Percentiles rank a stretch among this genome's conserved stretches.
These are phyloP conservation scores for Decapterus maruadsi DNA, from an alignment of 2,797 vertebrate species.

Conservation along the genomic window DNA sequence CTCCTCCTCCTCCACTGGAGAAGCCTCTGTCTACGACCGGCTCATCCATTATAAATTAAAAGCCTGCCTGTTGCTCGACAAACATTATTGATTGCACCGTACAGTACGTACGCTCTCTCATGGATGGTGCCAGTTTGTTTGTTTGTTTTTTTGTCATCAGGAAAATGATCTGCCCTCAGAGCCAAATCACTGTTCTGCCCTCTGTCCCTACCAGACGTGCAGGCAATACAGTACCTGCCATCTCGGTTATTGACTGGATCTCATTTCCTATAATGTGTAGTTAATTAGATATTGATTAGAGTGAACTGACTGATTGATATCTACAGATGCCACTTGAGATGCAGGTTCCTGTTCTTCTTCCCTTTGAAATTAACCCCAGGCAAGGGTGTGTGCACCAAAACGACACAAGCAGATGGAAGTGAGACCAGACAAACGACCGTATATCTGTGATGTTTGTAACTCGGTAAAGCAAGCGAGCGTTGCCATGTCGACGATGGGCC, in stretches of 20 bases:
- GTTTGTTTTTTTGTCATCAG: slow-evolving; percentile 7
- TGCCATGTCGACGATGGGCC: slow-evolving; percentile 15
- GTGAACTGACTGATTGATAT: slow-evolving; percentile 22
- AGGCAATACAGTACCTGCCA: no score
- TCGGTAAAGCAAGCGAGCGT: slow-evolving; percentile 13
- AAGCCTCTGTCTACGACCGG: neutral
- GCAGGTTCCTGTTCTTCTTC: slow-evolving; percentile 33
- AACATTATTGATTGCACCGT: slow-evolving; percentile 17
- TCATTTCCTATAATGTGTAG: neutral
- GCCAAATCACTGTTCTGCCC: neutral
- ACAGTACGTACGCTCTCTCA: neutral
- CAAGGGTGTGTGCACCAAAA: slow-evolving; percentile 36
- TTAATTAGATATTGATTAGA: slow-evolving; percentile 43
- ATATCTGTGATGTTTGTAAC: slow-evolving; percentile 45
- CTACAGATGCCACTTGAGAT: slow-evolving; percentile 26
- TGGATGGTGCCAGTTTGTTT: neutral
- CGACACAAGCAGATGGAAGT: slow-evolving; percentile 2
- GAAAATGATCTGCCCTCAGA: neutral
- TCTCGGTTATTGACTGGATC: neutral
- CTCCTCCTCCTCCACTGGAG: slow-evolving; percentile 7
- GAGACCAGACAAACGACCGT: slow-evolving; percentile 27
- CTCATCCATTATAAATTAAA: slow-evolving; percentile 38
- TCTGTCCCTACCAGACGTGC: neutral
- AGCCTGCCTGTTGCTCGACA: slow-evolving; percentile 1
- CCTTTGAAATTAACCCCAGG: slow-evolving; percentile 47